Percentiles rank a stretch among this genome's conserved stretches.
These are phyloP conservation scores for Diadophis punctatus DNA, from an alignment of 2,113 vertebrate species.

Conservation along the genomic window DNA sequence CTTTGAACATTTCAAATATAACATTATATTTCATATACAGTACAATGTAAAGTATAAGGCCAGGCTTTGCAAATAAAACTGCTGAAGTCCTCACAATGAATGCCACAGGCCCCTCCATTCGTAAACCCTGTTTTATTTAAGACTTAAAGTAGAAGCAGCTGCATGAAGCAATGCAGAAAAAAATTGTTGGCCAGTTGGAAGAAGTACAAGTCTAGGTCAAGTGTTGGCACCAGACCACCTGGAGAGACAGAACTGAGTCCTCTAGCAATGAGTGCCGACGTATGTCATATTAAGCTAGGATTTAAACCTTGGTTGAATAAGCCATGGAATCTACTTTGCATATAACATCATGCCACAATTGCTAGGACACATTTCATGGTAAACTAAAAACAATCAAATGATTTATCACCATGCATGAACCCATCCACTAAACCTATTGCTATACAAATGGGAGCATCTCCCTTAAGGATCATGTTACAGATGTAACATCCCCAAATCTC, in stretches of 20 bases:
- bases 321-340: neutral
- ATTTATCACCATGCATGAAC: neutral
- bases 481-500: neutral
- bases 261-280: neutral
- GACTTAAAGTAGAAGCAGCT: neutral
- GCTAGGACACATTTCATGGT: neutral
- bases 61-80: neutral
- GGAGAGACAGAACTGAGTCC: neutral
- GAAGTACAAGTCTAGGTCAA: constrained; percentile 1
- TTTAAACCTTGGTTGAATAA: neutral
- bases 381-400: neutral
- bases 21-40: neutral
- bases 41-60: neutral
- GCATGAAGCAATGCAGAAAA: neutral
- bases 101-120: neutral
- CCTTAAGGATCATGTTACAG: neutral
- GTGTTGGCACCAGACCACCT: neutral
- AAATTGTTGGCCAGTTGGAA: neutral
- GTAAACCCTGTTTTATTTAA: neutral
- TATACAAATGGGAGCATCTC: neutral
- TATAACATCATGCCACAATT: neutral
- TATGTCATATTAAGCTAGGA: neutral
- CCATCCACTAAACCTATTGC: neutral
- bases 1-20: neutral
- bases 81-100: neutral